These are phyloP conservation scores for Lucilia sericata DNA, from an alignment of 1,140 invertebrate genomes.

Conservation along the genomic window DNA sequence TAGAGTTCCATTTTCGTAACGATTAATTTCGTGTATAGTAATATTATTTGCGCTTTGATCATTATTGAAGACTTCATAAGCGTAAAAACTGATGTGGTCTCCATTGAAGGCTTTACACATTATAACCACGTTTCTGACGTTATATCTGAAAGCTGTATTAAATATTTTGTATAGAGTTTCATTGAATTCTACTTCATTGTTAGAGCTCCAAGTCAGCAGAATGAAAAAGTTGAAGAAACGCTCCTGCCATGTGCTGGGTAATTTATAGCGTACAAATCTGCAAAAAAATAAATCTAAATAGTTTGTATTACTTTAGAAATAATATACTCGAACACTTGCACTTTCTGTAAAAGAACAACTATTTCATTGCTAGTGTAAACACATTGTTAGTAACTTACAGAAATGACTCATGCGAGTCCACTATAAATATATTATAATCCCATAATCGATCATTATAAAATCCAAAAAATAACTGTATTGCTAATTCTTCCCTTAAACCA, in stretches of 20 bases:
- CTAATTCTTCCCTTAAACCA: neutral
- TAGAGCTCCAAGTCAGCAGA: conserved; percentile 22
- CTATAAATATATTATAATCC: conserved; percentile 25
- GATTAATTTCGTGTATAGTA: conserved; percentile 18
- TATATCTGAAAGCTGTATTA: neutral
- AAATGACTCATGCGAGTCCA: conserved; percentile 1
- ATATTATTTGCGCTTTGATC: neutral
- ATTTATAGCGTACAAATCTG: neutral
- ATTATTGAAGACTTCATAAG: conserved; percentile 7
- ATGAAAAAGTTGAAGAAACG: conserved; percentile 46
- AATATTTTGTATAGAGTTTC: conserved; percentile 37
- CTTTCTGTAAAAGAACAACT: too few species aligned
- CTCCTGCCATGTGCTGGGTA: conserved; percentile 41
- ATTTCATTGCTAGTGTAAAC: too few species aligned
- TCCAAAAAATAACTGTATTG: conserved; percentile 40
- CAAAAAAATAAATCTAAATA: too few species aligned
- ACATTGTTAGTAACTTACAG: neutral
- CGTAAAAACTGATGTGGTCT: conserved; percentile 32
- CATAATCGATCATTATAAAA: conserved; percentile 28
- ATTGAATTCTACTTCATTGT: too few species aligned
- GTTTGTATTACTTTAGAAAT: too few species aligned
- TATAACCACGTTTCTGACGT: conserved; percentile 43
- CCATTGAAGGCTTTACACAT: conserved; percentile 25
- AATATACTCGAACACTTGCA: too few species aligned
- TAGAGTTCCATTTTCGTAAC: conserved; percentile 36